phyloP scores from a whole-genome alignment of 2,797 vertebrate species.

The Parotocinclus haroldoi region DNA sequence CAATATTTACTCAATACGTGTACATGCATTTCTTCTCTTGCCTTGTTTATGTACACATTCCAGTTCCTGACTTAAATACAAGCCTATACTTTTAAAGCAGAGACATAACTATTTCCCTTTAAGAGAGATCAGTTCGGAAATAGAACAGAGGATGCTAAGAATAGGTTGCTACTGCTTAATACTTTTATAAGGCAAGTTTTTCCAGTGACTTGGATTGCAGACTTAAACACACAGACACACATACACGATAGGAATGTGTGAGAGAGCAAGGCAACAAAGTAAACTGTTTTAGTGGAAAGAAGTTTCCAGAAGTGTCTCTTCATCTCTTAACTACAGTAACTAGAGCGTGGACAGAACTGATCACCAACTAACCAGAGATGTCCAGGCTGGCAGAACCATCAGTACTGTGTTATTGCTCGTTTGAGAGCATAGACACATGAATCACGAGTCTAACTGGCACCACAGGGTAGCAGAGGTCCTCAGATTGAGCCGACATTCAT shows the following conservation, averaged over 20 bases:
- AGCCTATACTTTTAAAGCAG: not conserved
- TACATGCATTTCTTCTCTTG: too few species aligned
- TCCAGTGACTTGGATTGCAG: conserved; percentile 51
- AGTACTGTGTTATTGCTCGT: too few species aligned
- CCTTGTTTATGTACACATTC: too few species aligned
- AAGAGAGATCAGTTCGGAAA: conserved; percentile 45
- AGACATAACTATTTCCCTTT: conserved; percentile 44
- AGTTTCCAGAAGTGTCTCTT: conserved; percentile 42
- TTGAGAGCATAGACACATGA: too few species aligned
- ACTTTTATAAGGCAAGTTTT: conserved; percentile 57
- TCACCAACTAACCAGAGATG: too few species aligned
- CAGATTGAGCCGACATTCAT: too few species aligned
- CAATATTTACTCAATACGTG: too few species aligned
- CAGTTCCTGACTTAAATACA: conserved; percentile 1
- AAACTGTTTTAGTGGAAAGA: conserved; percentile 52
- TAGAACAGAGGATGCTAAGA: conserved; percentile 54
- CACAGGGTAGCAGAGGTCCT: too few species aligned
- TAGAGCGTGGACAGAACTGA: not conserved
- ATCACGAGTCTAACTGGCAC: too few species aligned
- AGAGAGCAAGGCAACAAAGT: conserved; percentile 47
- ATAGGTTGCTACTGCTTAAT: conserved; percentile 56
- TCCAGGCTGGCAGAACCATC: too few species aligned
- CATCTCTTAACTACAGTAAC: conserved; percentile 26
- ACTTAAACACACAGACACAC: conserved; percentile 36
- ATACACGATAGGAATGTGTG: conserved; percentile 52